Base-by-base conservation (phyloP, 2,113 vertebrate genomes). In the Antechinus stuartii region DNA sequence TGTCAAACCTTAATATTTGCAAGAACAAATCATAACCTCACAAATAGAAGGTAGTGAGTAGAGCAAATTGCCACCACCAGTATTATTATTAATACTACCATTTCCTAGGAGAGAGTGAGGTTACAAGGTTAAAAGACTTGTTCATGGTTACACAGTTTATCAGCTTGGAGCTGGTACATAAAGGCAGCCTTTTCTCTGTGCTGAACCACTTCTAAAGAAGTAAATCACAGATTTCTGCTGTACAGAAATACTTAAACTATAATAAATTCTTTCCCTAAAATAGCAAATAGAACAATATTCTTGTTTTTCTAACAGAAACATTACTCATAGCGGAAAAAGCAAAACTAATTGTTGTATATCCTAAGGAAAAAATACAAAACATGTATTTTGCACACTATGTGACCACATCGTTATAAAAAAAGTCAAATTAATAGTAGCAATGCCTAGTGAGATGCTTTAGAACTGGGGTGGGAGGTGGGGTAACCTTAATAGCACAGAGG, bases 71-170 rank as follows among this genome's bases (percentile, higher is more conserved):
- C 19, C 19, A 84, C 19, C 16, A 55, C 25, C 57, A 25, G 12
- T 5, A 42, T 89, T 84, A 90, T 0, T 46, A 4, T 84, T 8
- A 76, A 54, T 27, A 54, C 50, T 89, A 16, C 35, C 84, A 56
- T 35, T 94, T 95, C 92, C 95, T 90, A 93, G 95, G 61, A 93
- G 53, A 95, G n/a, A 89, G 76, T 30, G 30, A 89, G 42, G 27
- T 47, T 46, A 53, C 92, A 95, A 92, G 89, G 8, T 30, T 42
- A 91, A 11, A 92, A 76, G 23, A 53, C 50, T 94, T 93, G 56
- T 47, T 46, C 49, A 14, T 35, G 11, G 61, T 57, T 19, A 54
- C 0, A 61, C 26, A 91, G 54, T 54, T 91, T 53, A 42, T 42
- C 53, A 93, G 84, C 25, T 94, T 53, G 54, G n/a, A 19, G 35